Conservation (phyloP, 2,888 invertebrate genomes). For the Aspidiotus rigidus region DNA sequence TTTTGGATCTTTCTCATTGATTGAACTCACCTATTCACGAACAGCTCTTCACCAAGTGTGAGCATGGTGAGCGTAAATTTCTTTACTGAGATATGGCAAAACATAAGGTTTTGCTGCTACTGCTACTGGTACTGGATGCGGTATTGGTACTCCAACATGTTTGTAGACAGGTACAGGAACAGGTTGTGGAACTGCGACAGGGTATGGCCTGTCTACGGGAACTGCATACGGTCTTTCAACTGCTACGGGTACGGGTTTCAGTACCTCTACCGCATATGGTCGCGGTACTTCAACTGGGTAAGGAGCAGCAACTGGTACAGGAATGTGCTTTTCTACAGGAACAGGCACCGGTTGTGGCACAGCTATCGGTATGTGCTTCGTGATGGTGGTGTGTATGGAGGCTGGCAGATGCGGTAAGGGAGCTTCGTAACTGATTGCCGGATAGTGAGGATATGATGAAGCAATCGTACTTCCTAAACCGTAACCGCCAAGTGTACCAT, state of each 20-base stretch:
- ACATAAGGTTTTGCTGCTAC: slow-evolving; percentile 19
- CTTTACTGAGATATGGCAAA: slow-evolving; percentile 16
- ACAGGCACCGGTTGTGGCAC: slow-evolving; percentile 50
- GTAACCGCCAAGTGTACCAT: slow-evolving; percentile 37
- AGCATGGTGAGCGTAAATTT: slow-evolving; percentile 22
- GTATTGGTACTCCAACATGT: slow-evolving; percentile 31
- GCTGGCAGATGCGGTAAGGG: slow-evolving; percentile 33
- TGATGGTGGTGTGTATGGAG: slow-evolving; percentile 44
- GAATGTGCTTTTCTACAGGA: slow-evolving; percentile 47
- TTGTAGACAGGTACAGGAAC: slow-evolving; percentile 38
- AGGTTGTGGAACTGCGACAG: slow-evolving; percentile 38
- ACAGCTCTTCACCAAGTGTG: too few relatives aligned
- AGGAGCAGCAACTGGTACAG: slow-evolving; percentile 45
- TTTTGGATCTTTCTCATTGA: too few relatives aligned
- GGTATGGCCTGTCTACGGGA: slow-evolving; percentile 40
- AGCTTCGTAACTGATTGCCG: slow-evolving; percentile 13
- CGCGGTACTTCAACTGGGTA: slow-evolving; percentile 48
- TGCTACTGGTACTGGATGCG: slow-evolving; percentile 9
- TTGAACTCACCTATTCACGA: too few relatives aligned
- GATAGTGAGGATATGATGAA: slow-evolving; percentile 8
- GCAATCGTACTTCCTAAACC: slow-evolving; percentile 34
- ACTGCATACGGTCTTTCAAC: slow-evolving; percentile 39
- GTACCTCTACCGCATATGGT: slow-evolving; percentile 46
- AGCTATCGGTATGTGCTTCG: slow-evolving; percentile 44
- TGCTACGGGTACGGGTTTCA: slow-evolving; percentile 39